Evolutionary conservation across 2,888 invertebrate genomes (phyloP).

Genomic region (Nymphalis polychloros): DNA sequence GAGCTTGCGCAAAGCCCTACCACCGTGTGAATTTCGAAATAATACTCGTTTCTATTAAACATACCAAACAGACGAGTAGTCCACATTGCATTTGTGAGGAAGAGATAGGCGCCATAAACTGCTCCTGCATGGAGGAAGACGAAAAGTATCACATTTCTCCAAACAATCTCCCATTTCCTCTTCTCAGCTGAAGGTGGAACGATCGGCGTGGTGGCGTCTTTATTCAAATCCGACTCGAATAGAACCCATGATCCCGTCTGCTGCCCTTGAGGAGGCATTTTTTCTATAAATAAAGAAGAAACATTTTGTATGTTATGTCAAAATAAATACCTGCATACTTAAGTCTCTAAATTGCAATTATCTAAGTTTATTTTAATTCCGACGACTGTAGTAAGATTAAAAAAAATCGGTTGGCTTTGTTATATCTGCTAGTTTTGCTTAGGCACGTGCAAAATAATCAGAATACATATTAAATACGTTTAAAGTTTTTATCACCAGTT

Average conservation of each 20-base stretch:
- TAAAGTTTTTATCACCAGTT: too few species aligned
- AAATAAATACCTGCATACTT: too few species aligned
- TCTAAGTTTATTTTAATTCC: too few species aligned
- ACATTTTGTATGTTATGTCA: too few species aligned
- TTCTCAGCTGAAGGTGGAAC: conserved; percentile 74
- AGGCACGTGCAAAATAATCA: too few species aligned
- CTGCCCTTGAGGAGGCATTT: conserved; percentile 74
- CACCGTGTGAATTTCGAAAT: too few species aligned
- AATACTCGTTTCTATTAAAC: conserved; percentile 43
- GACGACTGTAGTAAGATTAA: too few species aligned
- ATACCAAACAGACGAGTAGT: conserved; percentile 86
- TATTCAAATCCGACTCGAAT: conserved; percentile 64
- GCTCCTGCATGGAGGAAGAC: conserved; percentile 86
- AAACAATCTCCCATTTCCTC: conserved; percentile 85
- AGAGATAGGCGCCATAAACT: conserved; percentile 87
- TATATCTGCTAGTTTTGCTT: too few species aligned
- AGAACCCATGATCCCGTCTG: conserved; percentile 65
- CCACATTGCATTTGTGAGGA: conserved; percentile 87
- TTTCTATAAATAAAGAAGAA: conserved; percentile 43
- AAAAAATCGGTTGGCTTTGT: too few species aligned
- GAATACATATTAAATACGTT: too few species aligned
- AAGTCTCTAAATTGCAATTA: too few species aligned
- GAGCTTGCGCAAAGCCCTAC: too few species aligned
- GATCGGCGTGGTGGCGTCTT: conserved; percentile 46
- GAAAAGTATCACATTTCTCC: conserved; percentile 91